These are phyloP conservation scores for Sesia apiformis DNA, from an alignment of 2,888 invertebrate species.

Conservation along the genomic window DNA sequence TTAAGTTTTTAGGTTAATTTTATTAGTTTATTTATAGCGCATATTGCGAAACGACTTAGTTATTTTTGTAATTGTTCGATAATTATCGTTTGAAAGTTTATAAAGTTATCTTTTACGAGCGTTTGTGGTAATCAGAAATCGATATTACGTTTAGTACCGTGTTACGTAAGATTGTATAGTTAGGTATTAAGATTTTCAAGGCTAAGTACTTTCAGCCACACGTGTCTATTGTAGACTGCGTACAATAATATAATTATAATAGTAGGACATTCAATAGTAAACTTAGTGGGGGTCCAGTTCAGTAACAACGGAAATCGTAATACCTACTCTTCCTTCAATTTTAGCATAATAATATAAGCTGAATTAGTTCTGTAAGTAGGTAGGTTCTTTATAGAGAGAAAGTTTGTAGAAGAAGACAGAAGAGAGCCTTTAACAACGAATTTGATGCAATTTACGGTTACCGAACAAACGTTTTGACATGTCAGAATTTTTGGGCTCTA, in stretches of 20 bases:
- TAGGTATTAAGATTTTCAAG: slow-evolving; percentile 51
- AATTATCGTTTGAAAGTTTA: slow-evolving; percentile 20
- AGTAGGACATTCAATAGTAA: too few species aligned
- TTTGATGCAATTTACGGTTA: too few species aligned
- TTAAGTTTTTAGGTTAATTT: slow-evolving; percentile 50
- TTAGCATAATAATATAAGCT: too few species aligned
- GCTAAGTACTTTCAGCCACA: slow-evolving; percentile 45
- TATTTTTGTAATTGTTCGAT: background rate
- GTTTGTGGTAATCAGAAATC: slow-evolving; percentile 27
- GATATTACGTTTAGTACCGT: slow-evolving; percentile 40
- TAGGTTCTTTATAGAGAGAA: too few species aligned
- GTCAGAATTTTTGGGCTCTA: too few species aligned
- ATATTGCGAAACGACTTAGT: slow-evolving; percentile 3
- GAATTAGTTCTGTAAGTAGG: too few species aligned
- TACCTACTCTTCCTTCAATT: too few species aligned
- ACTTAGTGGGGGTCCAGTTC: too few species aligned
- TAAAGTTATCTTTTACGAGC: slow-evolving; percentile 30
- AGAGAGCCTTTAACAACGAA: too few species aligned
- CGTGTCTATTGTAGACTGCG: slow-evolving; percentile 13
- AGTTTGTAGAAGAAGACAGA: too few species aligned
- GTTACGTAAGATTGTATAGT: slow-evolving; percentile 46
- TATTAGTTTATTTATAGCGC: slow-evolving; percentile 20
- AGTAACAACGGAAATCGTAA: too few species aligned
- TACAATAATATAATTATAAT: background rate
- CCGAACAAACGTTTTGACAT: too few species aligned